These are phyloP conservation scores for Psilopsiagon aymara DNA, from an alignment of 2,113 vertebrate genomes.

Conservation along the genomic window DNA sequence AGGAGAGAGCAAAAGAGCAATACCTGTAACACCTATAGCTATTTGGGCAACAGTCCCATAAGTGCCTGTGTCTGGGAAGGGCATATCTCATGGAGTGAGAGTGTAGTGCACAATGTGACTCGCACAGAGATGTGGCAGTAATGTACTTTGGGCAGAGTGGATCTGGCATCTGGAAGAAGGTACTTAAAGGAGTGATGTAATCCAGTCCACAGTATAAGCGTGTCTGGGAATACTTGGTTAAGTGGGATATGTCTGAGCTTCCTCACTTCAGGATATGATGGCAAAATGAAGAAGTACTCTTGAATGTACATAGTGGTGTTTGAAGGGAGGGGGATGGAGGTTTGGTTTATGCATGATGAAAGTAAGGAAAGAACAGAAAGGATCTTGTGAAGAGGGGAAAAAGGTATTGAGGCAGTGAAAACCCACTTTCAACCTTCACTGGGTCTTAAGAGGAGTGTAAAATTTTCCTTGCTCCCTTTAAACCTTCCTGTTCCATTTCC, in stretches of 20 bases:
- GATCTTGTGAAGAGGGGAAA: not conserved
- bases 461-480: not conserved
- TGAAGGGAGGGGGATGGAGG: not conserved
- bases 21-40: not conserved
- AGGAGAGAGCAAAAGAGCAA: not conserved
- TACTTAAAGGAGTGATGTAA: not conserved
- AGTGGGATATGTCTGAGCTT: not conserved
- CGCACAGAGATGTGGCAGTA: not conserved
- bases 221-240: not conserved
- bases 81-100: not conserved
- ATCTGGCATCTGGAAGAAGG: not conserved
- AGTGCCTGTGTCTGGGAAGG: not conserved
- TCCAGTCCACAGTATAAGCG: not conserved
- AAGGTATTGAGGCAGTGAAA: not conserved
- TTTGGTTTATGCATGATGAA: not conserved
- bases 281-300: not conserved
- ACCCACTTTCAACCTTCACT: not conserved
- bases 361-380: not conserved
- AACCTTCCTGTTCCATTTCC: not conserved
- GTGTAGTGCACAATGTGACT: accelerated
- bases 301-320: not conserved
- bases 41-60: not conserved
- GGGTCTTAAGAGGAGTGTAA: not conserved
- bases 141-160: not conserved
- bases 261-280: not conserved